These are phyloP conservation scores for Acrobasis consociella DNA, from an alignment of 2,888 invertebrate species.

Conservation along the genomic window DNA sequence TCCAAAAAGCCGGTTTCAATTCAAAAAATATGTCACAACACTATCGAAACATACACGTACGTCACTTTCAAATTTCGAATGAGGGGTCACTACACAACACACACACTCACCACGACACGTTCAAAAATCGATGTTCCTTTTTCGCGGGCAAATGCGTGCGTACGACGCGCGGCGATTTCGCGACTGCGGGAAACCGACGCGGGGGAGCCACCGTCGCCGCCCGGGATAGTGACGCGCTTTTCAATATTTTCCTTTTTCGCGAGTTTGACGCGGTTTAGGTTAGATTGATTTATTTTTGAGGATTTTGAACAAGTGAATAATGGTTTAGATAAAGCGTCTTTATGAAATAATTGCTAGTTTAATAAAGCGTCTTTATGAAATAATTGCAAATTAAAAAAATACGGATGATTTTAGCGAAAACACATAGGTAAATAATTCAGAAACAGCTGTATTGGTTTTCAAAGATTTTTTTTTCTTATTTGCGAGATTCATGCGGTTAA, in stretches of 20 bases:
- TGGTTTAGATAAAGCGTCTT: no score
- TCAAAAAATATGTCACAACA: conserved; percentile 5
- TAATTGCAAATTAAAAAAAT: neutral
- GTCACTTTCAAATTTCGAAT: conserved; percentile 22
- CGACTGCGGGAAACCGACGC: conserved; percentile 21
- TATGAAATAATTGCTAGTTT: neutral
- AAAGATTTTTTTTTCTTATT: no score
- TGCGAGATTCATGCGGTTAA: no score
- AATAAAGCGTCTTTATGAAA: no score
- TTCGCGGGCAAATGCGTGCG: neutral
- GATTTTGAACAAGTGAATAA: no score
- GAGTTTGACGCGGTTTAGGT: conserved; percentile 16
- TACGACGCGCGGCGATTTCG: conserved; percentile 19
- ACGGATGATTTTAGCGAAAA: no score
- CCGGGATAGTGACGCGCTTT: conserved; percentile 21
- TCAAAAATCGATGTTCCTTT: conserved; percentile 30
- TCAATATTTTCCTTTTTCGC: conserved; percentile 20
- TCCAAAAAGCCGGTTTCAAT: neutral
- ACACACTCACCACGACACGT: conserved; percentile 25
- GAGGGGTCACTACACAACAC: conserved; percentile 24
- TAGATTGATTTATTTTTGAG: conserved; percentile 18
- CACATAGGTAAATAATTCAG: no score
- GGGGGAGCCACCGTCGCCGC: conserved; percentile 17
- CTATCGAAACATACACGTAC: conserved; percentile 13
- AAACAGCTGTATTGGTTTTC: no score